Evolutionary conservation across 2,888 invertebrate species (phyloP), one percentile per base, ranked within the genome.

Genomic region (Drosophila birchii): DNA sequence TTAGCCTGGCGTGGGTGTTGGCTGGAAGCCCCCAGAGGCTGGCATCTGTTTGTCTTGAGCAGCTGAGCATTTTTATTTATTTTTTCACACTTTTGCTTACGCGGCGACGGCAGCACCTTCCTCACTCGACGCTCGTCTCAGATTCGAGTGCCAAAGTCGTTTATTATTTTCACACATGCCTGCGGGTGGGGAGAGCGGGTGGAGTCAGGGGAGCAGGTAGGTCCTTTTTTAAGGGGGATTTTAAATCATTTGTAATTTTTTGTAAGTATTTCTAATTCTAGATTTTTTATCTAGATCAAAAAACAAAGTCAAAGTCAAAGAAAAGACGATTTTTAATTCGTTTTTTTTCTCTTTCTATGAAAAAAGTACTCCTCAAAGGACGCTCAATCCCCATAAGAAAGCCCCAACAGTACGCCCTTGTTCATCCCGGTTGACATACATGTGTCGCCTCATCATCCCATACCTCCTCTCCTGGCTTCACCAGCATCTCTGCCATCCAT

Each of bases 31-130:
- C 78, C 60, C 49, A 64, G 81, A 36, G 36, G 51, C 51, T 53
- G 51, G 76, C 78, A 68, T 69, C 64, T 87, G 80, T 87, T 87
- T 87, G 78, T 79, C 78, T 87, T 87, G 67, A 77, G 77, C 81
- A 81, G 73, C 81, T 66, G 68, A 73, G 78, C 58, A 68, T 73
- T 84, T 86, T 80, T 85, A 84, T 86, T 82, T 85, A 82, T 82
- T 85, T 87, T 81, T 85, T 80, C 84, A 87, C 87, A 87, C 84
- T 82, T 78, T 73, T 79, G 87, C 84, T 80, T 76, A 78, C 63
- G 71, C 53, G 67, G 76, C 81, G 47, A 5, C 26, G 26, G 47
- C 29, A n/a, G 29, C 47, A 47, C 29, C 47, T 6, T 18, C 29
- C 29, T 16, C 23, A 8, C 29, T 49, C 14, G n/a, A 34, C 32